Base-by-base conservation (phyloP, 1,140 invertebrate genomes). In the Hydropsyche tenuis region DNA sequence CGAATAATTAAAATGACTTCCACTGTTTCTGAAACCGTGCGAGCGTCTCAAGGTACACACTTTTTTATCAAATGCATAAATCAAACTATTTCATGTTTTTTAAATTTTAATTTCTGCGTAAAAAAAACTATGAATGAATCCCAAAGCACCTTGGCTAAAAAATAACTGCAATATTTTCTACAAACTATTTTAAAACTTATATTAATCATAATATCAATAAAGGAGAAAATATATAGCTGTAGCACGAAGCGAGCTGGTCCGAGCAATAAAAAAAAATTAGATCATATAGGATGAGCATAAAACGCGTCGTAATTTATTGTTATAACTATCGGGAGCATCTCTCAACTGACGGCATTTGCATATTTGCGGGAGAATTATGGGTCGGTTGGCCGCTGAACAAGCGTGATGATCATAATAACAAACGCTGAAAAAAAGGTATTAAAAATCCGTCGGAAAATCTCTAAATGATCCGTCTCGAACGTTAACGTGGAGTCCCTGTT, bases 401-500 rank as follows among this genome's bases (percentile, higher is more conserved):
- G 60, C 60, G 63, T 65, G 63, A 65, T 48, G 45, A 68, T 45
- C 65, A 66, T 60, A 56, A 43, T 73, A 63, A 46, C 22, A 48
- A 72, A 43, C 16, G 25, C 16, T 64, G 16, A 22, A 64, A 42
- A 64, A 23, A 64, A 23, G 6, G 37, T 27, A 16, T 30, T 11
- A 16, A 48, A 60, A 25, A 60, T 25, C 22, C 56, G 20, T 25
- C 23, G 56, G 45, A 68, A 43, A 68, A 43, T 48, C 22, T 68
- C 22, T 68, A 46, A 73, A 73, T 51, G 46, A 73, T 73, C 53
- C 69, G 63, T 65, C 51, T 37, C 23, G 20, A 20, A 48, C 25
- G 27, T 22, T 43, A 68, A 68, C 43, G 27, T 6, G 45, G 23
- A 68, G 23, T 18, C 30, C 3, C 30, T 9, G 30, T 37, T 14